Base-by-base conservation (phyloP, 2,113 vertebrate genomes). In the Silurus asotus region DNA sequence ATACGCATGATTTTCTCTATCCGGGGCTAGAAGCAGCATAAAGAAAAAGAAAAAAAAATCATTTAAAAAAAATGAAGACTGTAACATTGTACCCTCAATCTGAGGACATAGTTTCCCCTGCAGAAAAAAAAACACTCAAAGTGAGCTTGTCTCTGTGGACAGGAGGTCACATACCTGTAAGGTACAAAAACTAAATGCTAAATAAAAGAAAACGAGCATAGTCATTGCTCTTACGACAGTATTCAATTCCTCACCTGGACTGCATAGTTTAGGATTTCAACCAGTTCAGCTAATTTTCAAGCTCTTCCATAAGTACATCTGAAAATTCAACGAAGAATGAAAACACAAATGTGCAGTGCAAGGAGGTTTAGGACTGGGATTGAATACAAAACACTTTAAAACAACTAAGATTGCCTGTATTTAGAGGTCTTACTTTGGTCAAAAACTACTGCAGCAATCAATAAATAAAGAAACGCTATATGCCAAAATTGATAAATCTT, bases 81-180 rank as follows among this genome's bases (percentile, higher is more conserved):
- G 87, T 91, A 93, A 93, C 88, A 91, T 87, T 88, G 88, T 84
- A 90, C 92, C 94, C 94, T 93, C 94, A 94, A 94, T 94, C 94
- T 95, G 94, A 95, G 94, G 94, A 91, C 81, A 84, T 88, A 92
- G 88, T 88, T 90, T 91, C 88, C 89, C 88, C 53, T 86, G 90
- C 90, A 93, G 91, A 91, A 93, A 25, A 14, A 69, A 69, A 93
- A 88, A 84, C 87, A 88, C 80, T 65, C 86, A 80, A 82, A 58
- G 49, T 62, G 48, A 88, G 86, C 84, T 80, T 81, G 82, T 86
- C 79, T 87, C 48, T 89, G 76, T 83, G 90, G 89, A 91, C 82
- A 86, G 90, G 82, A 89, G 91, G 85, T 92, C 85, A 90, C 90
- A 91, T 94, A 94, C 94, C 94, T 95, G 92, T 95, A 94, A 95